phyloP scores from a whole-genome alignment of 2,888 invertebrate species.

The Bruchidius siliquastri region DNA sequence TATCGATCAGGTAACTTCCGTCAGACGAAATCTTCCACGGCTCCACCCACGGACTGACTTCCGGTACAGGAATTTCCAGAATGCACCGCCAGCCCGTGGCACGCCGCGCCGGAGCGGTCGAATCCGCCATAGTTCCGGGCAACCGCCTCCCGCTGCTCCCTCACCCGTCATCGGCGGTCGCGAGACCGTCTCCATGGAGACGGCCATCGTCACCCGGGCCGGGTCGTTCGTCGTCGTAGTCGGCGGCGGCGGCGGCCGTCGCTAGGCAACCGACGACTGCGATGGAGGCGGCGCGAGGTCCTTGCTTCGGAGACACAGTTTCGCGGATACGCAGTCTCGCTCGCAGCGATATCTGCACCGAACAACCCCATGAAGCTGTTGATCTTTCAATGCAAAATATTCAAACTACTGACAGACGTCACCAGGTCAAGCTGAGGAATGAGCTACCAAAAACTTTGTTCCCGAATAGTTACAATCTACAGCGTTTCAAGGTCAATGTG shows the following conservation, averaged over 20 bases:
- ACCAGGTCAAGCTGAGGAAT: too few species aligned
- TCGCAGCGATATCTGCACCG: neutral
- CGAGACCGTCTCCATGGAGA: neutral
- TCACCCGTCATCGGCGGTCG: neutral
- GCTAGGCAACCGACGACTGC: constrained; percentile 45
- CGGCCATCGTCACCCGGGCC: neutral
- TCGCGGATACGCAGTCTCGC: constrained; percentile 40
- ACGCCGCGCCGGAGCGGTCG: too few species aligned
- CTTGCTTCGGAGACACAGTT: constrained; percentile 57
- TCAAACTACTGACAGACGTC: too few species aligned
- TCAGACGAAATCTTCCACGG: neutral
- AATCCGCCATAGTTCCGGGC: neutral
- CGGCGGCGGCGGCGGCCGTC: constrained; percentile 44
- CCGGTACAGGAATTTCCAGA: neutral
- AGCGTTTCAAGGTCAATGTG: too few species aligned
- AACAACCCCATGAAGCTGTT: neutral
- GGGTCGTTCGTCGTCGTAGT: constrained; percentile 1
- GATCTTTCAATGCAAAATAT: neutral
- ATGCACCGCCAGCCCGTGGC: neutral
- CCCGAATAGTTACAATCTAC: too few species aligned
- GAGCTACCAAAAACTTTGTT: too few species aligned
- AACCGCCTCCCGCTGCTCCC: neutral
- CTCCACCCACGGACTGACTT: neutral
- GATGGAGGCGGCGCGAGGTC: constrained; percentile 32
- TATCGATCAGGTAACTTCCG: neutral